These are phyloP conservation scores for Orycteropus afer DNA, from an alignment of 2,113 vertebrate genomes.

Conservation along the genomic window DNA sequence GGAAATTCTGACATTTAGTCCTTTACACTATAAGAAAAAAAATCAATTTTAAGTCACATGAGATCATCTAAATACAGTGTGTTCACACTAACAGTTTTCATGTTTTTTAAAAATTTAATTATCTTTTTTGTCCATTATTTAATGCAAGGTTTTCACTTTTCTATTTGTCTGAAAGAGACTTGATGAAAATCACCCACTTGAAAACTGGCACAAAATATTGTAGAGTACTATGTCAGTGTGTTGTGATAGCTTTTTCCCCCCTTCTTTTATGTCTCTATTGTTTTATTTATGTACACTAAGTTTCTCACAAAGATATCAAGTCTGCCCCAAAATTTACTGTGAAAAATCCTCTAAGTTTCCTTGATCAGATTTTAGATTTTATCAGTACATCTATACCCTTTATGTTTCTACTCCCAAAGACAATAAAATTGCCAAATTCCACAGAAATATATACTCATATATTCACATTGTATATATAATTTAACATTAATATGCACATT, in stretches of 20 bases:
- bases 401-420: not conserved
- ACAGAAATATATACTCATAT: not conserved
- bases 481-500: not conserved
- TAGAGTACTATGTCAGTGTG: no score
- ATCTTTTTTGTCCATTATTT: not conserved
- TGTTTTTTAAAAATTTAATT: no score
- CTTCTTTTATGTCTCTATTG: not conserved
- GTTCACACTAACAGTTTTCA: not conserved
- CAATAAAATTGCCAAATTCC: not conserved
- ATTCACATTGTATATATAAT: not conserved
- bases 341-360: not conserved
- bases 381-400: not conserved
- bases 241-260: not conserved
- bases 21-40: not conserved
- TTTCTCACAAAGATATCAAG: not conserved
- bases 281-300: not conserved
- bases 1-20: conserved; percentile 34
- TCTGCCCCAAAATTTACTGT: not conserved
- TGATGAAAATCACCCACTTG: not conserved
- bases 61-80: not conserved
- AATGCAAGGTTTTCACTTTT: not conserved
- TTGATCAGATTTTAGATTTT: conserved; percentile 1
- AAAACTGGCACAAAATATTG: not conserved
- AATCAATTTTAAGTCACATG: not conserved
- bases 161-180: not conserved